Evolutionary conservation across 2,797 vertebrate genomes (phyloP), one percentile per base, ranked within the genome.

Genomic region (Mycteria americana): DNA sequence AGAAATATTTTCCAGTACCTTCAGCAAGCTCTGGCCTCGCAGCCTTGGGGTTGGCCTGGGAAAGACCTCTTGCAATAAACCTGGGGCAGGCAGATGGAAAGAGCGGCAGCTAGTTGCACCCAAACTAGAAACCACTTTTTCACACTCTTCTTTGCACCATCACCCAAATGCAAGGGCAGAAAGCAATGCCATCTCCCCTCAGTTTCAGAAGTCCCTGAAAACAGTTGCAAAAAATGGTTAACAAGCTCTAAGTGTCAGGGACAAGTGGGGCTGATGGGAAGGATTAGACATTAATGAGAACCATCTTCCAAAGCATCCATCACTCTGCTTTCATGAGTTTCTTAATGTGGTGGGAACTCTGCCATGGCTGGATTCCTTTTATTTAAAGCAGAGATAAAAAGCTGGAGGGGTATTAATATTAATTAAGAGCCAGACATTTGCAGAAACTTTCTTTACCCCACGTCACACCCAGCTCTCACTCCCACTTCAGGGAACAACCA

Each of bases 311-410:
- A 57, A 59, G 88, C 95, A 97, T 96, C 93, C 92, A 96, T 97
- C 96, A 96, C 72, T 60, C 60, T 0, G 0, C 88, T 87, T 95
- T 93, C 92, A 68, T 18, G 86, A 83, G 81, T 62, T 94, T 72
- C 95, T 96, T 97, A 96, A 95, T 96, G 86, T 9, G 56, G 88
- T 96, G 93, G 96, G 96, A 97, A 72, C 92, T 74, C 78, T 96
- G 96, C 94, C 93, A 96, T 50, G 45, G 67, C 90, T 88, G 84
- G 72, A 39, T 88, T 87, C 80, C 60, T 97, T 97, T 96, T 92
- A 95, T 95, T 94, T 95, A 93, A 97, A 96, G 96, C 95, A 93
- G 79, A 96, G 74, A 95, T 93, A 85, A 87, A 97, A 95, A 92
- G 74, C 94, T 51, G 45, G 89, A 76, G 78, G 81, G 63, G 30